phyloP scores from a whole-genome alignment of 2,888 invertebrate species.

The Pammene fasciana region DNA sequence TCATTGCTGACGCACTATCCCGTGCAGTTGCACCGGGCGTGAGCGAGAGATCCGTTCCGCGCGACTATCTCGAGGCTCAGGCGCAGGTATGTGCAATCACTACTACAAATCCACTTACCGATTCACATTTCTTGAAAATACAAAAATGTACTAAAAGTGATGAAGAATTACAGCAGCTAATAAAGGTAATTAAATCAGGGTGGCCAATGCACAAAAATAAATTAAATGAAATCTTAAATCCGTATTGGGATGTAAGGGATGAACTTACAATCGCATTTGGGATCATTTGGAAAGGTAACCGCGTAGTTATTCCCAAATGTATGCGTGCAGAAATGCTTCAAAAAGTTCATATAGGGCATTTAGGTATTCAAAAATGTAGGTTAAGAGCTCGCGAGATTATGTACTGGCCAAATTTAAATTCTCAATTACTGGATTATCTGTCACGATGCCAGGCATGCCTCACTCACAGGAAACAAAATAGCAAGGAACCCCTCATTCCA shows the following conservation, averaged over 20 bases:
- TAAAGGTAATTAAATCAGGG: too few species aligned
- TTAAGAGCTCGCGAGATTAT: neutral
- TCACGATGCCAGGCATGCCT: conserved; percentile 14
- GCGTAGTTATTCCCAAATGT: neutral
- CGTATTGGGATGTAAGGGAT: too few species aligned
- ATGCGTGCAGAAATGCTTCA: neutral
- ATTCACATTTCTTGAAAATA: too few species aligned
- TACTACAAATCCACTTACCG: too few species aligned
- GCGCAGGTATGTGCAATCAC: neutral
- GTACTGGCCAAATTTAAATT: conserved; percentile 8
- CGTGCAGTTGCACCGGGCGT: too few species aligned
- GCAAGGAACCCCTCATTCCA: conserved; percentile 7
- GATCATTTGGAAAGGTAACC: too few species aligned
- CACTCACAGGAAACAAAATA: conserved; percentile 7
- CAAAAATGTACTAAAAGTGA: too few species aligned
- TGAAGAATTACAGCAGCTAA: too few species aligned
- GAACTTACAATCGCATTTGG: too few species aligned
- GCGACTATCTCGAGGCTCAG: neutral
- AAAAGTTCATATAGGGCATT: conserved; percentile 13
- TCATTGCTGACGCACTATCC: neutral
- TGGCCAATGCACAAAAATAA: too few species aligned
- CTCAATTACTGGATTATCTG: conserved; percentile 5
- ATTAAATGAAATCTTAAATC: too few species aligned
- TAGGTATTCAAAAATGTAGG: conserved; percentile 4
- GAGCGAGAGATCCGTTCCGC: too few species aligned